Conservation (phyloP, 2,888 invertebrate genomes). For the Laspeyria flexula region DNA sequence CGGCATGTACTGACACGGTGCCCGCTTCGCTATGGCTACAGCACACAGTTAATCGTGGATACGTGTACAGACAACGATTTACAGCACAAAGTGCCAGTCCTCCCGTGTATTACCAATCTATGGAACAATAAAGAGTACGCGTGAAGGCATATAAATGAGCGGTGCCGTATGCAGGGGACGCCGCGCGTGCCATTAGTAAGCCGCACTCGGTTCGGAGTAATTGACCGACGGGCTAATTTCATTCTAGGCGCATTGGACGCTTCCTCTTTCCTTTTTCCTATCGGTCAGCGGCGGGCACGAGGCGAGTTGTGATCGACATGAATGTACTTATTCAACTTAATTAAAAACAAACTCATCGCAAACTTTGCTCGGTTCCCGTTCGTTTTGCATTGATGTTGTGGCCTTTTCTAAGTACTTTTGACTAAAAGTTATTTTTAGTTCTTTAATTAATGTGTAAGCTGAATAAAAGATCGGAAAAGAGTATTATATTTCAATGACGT, state of each 20-base stretch:
- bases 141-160: conserved; percentile 79
- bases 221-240: conserved; percentile 84
- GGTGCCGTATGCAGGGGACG: conserved; percentile 77
- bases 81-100: conserved; percentile 84
- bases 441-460: no score
- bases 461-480: no score
- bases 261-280: conserved; percentile 86
- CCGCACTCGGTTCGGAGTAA: conserved; percentile 78
- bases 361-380: not conserved
- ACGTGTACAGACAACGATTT: conserved; percentile 84
- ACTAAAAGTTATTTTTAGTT: no score
- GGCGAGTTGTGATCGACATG: conserved; percentile 57
- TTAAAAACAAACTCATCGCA: conserved; percentile 16
- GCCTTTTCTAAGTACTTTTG: not conserved
- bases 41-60: conserved; percentile 82
- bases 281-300: conserved; percentile 79
- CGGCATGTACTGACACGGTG: conserved; percentile 75
- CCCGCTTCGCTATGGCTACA: conserved; percentile 61
- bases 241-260: conserved; percentile 81
- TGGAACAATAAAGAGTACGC: conserved; percentile 83
- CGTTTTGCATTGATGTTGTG: not conserved
- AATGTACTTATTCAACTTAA: conserved; percentile 44
- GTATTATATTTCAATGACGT: not conserved
- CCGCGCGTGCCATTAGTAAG: conserved; percentile 80
- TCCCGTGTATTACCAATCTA: conserved; percentile 85